A percentile compares a stretch with the other conserved stretches of the same genome.
phyloP scores from a whole-genome alignment of 2,113 vertebrate genomes.

The Elephantulus edwardii region DNA sequence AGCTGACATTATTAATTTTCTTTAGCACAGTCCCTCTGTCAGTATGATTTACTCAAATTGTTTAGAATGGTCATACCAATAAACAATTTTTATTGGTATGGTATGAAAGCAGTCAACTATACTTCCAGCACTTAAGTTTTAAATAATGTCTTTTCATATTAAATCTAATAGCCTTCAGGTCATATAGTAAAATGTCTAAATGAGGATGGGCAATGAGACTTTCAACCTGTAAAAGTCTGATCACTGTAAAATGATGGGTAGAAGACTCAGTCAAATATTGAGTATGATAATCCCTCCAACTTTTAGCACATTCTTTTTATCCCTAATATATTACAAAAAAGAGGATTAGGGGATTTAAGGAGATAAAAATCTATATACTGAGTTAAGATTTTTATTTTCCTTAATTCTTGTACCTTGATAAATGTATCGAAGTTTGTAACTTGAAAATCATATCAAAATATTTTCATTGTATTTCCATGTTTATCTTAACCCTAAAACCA shows the following conservation, averaged over 20 bases:
- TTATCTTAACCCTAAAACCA: not conserved
- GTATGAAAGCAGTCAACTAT: too few relatives aligned
- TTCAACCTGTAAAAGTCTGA: not conserved
- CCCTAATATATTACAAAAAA: not conserved
- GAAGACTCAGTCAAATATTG: not conserved
- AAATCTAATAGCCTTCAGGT: not conserved
- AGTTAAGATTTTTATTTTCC: not conserved
- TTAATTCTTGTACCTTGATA: not conserved
- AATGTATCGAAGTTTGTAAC: too few relatives aligned
- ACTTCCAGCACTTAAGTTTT: not conserved
- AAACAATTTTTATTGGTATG: conserved; percentile 26
- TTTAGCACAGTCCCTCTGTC: conserved; percentile 15
- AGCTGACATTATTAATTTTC: conserved; percentile 38
- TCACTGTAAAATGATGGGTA: not conserved
- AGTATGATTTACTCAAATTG: conserved; percentile 30
- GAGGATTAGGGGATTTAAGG: not conserved
- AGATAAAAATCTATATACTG: not conserved
- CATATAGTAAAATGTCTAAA: not conserved
- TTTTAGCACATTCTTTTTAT: not conserved
- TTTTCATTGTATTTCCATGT: not conserved
- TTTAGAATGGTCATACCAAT: not conserved
- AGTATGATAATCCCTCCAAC: not conserved
- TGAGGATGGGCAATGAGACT: not conserved
- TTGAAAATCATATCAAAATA: not conserved
- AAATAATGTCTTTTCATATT: not conserved